Evolutionary conservation across 2,797 vertebrate genomes (phyloP), one percentile per base, ranked within the genome.

Genomic region (Eutrigla gurnardus): DNA sequence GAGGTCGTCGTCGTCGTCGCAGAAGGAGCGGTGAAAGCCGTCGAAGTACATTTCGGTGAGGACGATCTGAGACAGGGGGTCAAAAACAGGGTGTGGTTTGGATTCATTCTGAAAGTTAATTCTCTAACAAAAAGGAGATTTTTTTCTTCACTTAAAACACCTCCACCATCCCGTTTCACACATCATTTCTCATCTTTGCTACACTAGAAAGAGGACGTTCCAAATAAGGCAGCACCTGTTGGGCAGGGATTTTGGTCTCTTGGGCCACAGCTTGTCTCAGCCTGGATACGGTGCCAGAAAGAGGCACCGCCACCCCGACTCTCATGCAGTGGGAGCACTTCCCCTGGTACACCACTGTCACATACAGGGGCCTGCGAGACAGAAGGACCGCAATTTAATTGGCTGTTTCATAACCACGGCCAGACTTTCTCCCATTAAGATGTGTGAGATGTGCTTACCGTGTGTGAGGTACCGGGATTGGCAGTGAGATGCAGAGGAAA

Each of bases 1-100:
- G 47, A 99, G 94, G 90, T 99, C 97, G 55, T 99, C 97, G 0
- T 99, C 97, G 0, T 97, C 96, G 15, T 99, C 97, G 0, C 97
- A 98, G 93, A 99, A 99, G 86, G 98, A 99, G 81, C 98, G 98
- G 62, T 99, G 98, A 74, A 99, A 99, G 33, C 98, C 98, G 64
- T 99, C 98, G 0, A 95, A 99, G 94, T 99, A 99, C 97, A 99
- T 98, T 94, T 99, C 98, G 0, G 98, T 99, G 86, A 99, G 96
- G 89, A 98, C 97, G 2, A 99, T 98, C 98, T 99, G 90, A 62
- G 18, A 53, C 1, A 0, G 18, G 14, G 13, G 15, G 80, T 59
- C 40, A 80, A 43, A 53, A 62, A 57, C 47, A 67, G 8, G 6
- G 25, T 33, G 52, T 35, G 37, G 53, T 17, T 53, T 43, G 25